These are phyloP conservation scores for Epirrita christyi DNA, from an alignment of 2,888 invertebrate genomes.

Conservation along the genomic window DNA sequence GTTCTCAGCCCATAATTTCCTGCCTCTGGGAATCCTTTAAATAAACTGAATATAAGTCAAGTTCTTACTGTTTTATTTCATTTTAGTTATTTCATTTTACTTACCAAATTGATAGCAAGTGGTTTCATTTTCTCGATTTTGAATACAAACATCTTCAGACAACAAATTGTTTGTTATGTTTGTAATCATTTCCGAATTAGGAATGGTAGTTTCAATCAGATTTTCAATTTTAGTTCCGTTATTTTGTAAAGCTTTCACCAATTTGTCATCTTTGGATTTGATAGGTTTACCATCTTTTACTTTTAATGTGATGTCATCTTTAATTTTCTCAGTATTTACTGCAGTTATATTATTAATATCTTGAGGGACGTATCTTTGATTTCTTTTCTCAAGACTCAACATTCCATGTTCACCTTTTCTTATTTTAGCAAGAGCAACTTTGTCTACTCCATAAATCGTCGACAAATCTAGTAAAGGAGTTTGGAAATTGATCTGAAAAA, in stretches of 20 bases:
- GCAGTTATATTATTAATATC: constrained; percentile 35
- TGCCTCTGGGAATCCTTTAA: constrained; percentile 56
- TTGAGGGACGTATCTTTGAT: constrained; percentile 53
- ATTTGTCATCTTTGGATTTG: constrained; percentile 2
- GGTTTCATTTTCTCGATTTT: constrained; percentile 53
- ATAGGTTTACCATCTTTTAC: neutral
- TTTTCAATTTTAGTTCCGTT: constrained; percentile 20
- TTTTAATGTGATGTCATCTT: constrained; percentile 1
- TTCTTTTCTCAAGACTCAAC: constrained; percentile 56
- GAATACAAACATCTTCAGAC: constrained; percentile 48
- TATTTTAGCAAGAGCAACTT: constrained; percentile 50
- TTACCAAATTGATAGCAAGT: constrained; percentile 68
- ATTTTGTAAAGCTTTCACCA: neutral
- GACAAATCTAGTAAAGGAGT: constrained; percentile 69
- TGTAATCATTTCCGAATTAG: neutral
- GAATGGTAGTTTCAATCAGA: constrained; percentile 6
- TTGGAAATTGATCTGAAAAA: constrained; percentile 65
- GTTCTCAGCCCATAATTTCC: constrained; percentile 65
- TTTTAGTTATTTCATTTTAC: constrained; percentile 21
- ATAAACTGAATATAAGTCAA: neutral
- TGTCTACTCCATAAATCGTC: constrained; percentile 65
- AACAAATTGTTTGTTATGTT: constrained; percentile 6
- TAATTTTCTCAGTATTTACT: neutral
- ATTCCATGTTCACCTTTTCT: constrained; percentile 58
- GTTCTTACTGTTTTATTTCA: neutral